Base-by-base conservation (phyloP, 2,797 vertebrate genomes). In the Avahi laniger region DNA sequence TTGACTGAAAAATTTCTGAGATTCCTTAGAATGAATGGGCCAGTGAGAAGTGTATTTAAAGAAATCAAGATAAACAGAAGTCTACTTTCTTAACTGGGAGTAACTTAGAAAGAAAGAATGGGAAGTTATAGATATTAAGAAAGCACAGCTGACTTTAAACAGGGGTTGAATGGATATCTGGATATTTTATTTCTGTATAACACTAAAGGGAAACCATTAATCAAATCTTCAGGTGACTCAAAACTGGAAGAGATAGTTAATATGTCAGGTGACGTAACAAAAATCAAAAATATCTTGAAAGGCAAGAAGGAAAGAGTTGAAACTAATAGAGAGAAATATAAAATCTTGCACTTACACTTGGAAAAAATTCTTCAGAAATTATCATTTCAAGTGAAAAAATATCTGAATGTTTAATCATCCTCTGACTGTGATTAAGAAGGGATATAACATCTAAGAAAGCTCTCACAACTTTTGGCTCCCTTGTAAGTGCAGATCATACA, bases 51-150 rank as follows among this genome's bases (percentile, higher is more conserved):
- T 38, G 2, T 35, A 80, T 59, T 91, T 75, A 84, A 93, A 85
- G 33, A 81, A 94, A 80, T 70, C 35, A 93, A 73, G 18, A n/a
- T 83, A 94, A 87, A 87, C 30, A 78, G 14, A 87, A 73, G n/a
- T 17, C 15, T 4, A 70, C 43, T 95, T 93, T 93, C 33, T 46
- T 91, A 96, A 57, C n/a, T 50, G 1, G 8, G 1, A 33, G 10
- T 46, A 78, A 80, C 15, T 52, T 30, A 83, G 33, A 82, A 82
- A 63, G 26, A 94, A 76, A 52, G 24, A 41, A 88, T 35, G 10
- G 7, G 46, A 90, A 69, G 1, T 50, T 72, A 46, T 0, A 28
- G 2, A 69, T 33, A 84, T n/a, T 94, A 28, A 72, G 35, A 91
- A n/a, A 93, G 33, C 72, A 76, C 15, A 90, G 54, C 38, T 84